Conservation (phyloP, 2,113 vertebrate species). For the Rattus rattus region DNA sequence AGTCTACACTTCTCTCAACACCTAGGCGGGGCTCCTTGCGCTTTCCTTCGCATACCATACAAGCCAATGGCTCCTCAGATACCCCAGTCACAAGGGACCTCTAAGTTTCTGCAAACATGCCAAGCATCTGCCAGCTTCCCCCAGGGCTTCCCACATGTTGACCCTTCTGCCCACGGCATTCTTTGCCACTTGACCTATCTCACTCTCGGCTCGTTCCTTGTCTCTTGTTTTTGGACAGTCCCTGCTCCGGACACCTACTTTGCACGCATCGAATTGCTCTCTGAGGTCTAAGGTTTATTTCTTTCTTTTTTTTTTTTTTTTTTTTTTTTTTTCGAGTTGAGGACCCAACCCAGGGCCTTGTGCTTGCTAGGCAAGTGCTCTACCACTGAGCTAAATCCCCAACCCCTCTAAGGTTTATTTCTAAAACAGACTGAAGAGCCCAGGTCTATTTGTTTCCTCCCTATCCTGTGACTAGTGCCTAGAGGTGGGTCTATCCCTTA, state of each 20-base stretch:
- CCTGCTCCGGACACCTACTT: background rate
- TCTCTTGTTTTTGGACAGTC: background rate
- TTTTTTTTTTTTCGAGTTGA: no score
- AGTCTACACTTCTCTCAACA: background rate
- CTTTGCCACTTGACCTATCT: background rate
- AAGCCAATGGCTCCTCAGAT: background rate
- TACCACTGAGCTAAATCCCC: no score
- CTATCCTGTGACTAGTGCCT: background rate
- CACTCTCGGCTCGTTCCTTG: background rate
- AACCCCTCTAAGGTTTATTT: background rate
- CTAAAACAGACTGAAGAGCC: background rate
- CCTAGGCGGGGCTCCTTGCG: background rate
- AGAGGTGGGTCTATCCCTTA: background rate
- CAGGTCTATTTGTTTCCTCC: background rate
- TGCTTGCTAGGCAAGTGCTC: no score
- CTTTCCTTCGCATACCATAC: background rate
- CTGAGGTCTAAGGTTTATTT: background rate
- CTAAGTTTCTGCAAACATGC: conserved; percentile 2
- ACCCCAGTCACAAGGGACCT: background rate
- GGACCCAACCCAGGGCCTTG: no score
- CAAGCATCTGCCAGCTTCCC: conserved; percentile 23
- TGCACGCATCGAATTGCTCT: background rate
- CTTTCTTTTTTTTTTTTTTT: no score
- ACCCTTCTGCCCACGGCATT: conserved; percentile 22
- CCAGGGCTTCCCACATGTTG: background rate